Base-by-base conservation (phyloP, 2,113 vertebrate species). In the Xenopus borealis region DNA sequence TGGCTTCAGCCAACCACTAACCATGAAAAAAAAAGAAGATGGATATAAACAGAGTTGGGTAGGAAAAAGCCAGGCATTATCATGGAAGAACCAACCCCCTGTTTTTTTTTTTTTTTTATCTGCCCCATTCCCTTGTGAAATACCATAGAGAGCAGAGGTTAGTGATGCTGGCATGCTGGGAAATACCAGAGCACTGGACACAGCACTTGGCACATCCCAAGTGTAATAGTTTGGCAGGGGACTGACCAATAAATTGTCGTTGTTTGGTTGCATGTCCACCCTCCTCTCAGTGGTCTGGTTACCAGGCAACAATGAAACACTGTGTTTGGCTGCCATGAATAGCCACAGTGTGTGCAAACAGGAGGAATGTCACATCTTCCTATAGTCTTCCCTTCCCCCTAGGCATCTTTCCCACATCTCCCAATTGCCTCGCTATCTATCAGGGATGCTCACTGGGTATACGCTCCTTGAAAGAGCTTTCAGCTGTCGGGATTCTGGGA, bases 321-420 rank as follows among this genome's bases (percentile, higher is more conserved):
- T 46, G 27, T 66, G 61, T 71, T 30, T 52, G 2, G 12, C 50
- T 7, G 13, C 20, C 46, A 27, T 71, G 69, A 71, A 78, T 70
- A 52, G 75, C 46, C 19, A n/a, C 69, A 70, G 75, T 66, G 61
- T 71, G 47, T 59, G 62, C 23, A 17, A 14, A 27, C 7, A 19
- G 44, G 68, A 71, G 62, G 75, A 71, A 70, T 71, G 64, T 66
- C 62, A 19, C 68, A 61, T 71, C 61, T 50, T 46, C 18, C 12
- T 16, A 19, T 23, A 12, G 44, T 17, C 62, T 4, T 46, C 27
- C 62, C n/a, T 44, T 46, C 13, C 14, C 18, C 52, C 33, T 9
- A 14, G 40, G 7, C 69, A 11, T 19, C 58, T 10, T 19, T 58
- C 55, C 17, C n/a, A 10, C 33, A 40, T 40, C 8, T 40, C 33